Evolutionary conservation across 2,113 vertebrate species (phyloP).

Genomic region (Ochotona princeps): DNA sequence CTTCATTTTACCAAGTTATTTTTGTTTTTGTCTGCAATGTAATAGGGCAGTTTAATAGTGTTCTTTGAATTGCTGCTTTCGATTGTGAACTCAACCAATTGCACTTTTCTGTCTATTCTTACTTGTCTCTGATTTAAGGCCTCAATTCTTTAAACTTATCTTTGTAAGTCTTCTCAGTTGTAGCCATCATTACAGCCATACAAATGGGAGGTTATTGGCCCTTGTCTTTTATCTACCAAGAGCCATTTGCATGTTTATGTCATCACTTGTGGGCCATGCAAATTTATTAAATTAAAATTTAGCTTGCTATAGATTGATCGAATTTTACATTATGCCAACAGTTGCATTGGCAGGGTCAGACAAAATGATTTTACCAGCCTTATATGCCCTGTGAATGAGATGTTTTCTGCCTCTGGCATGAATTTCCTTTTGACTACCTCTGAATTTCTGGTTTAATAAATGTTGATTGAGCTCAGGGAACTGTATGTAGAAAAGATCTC

Average conservation of each 20-base stretch:
- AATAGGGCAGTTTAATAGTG: background rate
- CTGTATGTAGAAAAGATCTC: background rate
- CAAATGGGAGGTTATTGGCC: background rate
- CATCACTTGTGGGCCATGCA: no score
- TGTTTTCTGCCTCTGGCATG: no score
- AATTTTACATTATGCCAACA: no score
- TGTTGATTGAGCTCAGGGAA: background rate
- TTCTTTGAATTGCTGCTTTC: background rate
- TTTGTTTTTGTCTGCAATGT: background rate
- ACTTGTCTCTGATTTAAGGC: background rate
- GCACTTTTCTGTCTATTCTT: background rate
- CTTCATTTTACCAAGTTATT: no score
- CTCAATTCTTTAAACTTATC: slow-evolving; percentile 48
- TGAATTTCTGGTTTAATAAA: background rate
- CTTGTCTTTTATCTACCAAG: background rate
- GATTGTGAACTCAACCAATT: background rate
- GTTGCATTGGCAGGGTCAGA: no score
- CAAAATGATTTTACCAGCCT: no score
- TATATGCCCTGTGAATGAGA: no score
- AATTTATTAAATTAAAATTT: no score
- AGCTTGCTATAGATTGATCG: no score
- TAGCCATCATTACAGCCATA: slow-evolving; percentile 8
- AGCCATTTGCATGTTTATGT: no score
- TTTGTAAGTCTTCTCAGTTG: slow-evolving; percentile 25
- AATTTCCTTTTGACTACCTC: background rate